Base-by-base conservation (phyloP, 2,113 vertebrate genomes). In the Colinus virginianus region DNA sequence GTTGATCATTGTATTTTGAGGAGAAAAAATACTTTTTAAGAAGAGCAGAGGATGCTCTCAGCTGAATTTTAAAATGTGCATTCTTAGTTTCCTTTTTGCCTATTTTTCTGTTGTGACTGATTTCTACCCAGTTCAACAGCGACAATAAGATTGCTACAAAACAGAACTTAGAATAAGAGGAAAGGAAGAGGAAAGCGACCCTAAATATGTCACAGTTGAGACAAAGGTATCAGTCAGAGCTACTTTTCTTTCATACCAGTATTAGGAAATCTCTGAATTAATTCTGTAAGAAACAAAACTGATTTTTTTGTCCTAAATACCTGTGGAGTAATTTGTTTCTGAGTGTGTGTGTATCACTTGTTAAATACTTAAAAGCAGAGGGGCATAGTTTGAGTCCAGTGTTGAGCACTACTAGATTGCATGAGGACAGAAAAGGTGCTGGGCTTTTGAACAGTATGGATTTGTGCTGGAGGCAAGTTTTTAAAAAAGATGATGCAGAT, bases 11-110 rank as follows among this genome's bases (percentile, higher is more conserved):
- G 15, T 42, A 62, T 49, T 87, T 84, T 81, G 8, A n/a, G 22
- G 40, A 71, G 21, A 77, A 11, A 11, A 80, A 34, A 9, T 78
- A 30, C 84, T 61, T 74, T 89, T 80, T 23, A 48, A 9, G 30
- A 59, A 49, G 12, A 28, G 4, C 68, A 84, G 67, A 81, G 8
- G 19, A 38, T 59, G 6, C 6, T 75, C 4, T 49, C 13, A 62
- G 7, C 13, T 69, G 59, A 68, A 82, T 22, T 42, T 23, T 78
- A 81, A 87, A 68, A 16, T 1, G 3, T 32, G 8, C 7, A 21
- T 63, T 90, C 40, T 71, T 18, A 11, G 17, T 75, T 95, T 80
- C 16, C 6, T 34, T 91, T 84, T 90, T 59, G 11, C 15, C n/a
- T 48, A 5, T 0, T 85, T 88, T 85, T 88, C 18, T 66, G 0